Evolutionary conservation across 2,888 invertebrate genomes (phyloP), one percentile per base, ranked within the genome.

Genomic region (Papilio gigon): DNA sequence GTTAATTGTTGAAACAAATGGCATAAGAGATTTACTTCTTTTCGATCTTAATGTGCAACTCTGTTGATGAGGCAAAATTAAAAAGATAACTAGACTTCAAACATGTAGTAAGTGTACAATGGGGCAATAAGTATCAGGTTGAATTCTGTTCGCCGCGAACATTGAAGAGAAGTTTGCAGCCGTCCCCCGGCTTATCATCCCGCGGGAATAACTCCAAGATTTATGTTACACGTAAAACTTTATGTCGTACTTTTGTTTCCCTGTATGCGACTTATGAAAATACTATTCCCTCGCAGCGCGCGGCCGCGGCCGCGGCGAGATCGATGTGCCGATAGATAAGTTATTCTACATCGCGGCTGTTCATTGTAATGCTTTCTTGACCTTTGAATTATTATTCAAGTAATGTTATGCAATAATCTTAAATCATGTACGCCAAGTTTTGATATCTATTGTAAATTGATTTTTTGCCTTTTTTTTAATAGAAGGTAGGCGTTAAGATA

Each of bases 211-310:
- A 87, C 89, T 89, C 83, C 81, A 82, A 87, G 87, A 90, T 90
- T 89, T 90, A 90, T 90, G 88, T 82, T 83, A 79, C 83, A 83
- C 86, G 87, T 89, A 86, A 90, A 90, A 90, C 84, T 90, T 90
- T 90, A 90, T 89, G 87, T 87, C 87, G 83, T 84, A 83, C 82
- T 85, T 76, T 88, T 86, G 87, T 88, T 87, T 83, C 81, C 79
- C 80, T 81, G 77, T 74, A 75, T 72, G 70, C 71, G 74, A 74
- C 73, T 72, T 76, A 75, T 74, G 72, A 74, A 77, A 73, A 74
- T 73, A 74, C 70, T 70, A 70, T 74, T 74, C 63, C 56, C 62
- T 68, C 44, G 65, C 65, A 60, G 20, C 65, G 62, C 53, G 69
- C 61, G 65, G 50, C 61, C 65, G 65, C 44, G 1, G 68, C 65